Base-by-base conservation (phyloP, 2,113 vertebrate genomes). In the Indicator maculatus region DNA sequence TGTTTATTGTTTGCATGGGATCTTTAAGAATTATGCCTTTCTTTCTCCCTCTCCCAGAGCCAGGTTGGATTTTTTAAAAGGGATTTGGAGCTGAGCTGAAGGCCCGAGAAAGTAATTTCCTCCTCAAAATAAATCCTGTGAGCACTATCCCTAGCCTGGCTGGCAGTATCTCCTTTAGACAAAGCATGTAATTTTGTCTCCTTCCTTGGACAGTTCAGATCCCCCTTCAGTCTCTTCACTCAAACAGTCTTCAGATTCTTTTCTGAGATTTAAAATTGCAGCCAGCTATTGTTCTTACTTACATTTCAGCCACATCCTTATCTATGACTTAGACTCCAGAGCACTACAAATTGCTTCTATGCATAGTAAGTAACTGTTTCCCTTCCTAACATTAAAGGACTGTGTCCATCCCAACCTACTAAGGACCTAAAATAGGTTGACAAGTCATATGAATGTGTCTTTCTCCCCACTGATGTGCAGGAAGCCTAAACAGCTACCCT, bases 1-100 rank as follows among this genome's bases (percentile, higher is more conserved):
- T 81, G 45, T 53, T 88, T 93, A 88, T 86, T 95, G 83, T 96
- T 95, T 95, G 83, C 76, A 45, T 17, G 11, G 50, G 69, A 88
- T 88, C 47, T 75, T 83, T 72, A 72, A 86, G 85, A 95, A 83
- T 91, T 85, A 89, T 90, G 38, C 16, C 23, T 89, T 90, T 92
- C 20, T 87, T 92, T 66, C 45, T 71, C 71, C 44, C 20, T 84
- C 59, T 71, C 20, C 17, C 33, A 94, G 65, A 92, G 64, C 12
- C 87, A 89, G n/a, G 38, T 10, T 88, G 58, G 47, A 78, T 44
- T 47, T 80, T 84, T 91, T 38, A 18, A 6, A 87, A 74, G 33
- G 16, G 61, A 92, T 93, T 80, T 91, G 7, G 41, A 89, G 59
- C 58, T 88, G 30, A 20, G 19, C 30, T 87, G 63, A 80, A 45